Evolutionary conservation across 2,888 invertebrate genomes (phyloP).

Genomic region (Nephrocerus scutellatus): DNA sequence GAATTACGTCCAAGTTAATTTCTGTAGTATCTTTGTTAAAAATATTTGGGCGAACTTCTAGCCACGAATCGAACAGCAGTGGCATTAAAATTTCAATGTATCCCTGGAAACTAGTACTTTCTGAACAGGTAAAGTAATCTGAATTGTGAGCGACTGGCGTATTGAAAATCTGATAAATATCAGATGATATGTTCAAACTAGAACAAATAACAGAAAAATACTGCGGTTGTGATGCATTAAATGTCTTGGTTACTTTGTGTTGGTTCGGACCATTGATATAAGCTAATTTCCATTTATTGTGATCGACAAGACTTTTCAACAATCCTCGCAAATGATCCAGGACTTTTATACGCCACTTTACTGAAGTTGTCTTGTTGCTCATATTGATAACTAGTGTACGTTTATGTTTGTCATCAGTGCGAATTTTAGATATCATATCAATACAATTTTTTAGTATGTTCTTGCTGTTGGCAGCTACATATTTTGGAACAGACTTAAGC

Average conservation of each 20-base stretch:
- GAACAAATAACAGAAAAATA: slow-evolving; percentile 24
- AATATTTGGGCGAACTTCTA: slow-evolving; percentile 61
- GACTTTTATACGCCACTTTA: slow-evolving; percentile 73
- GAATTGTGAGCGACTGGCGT: slow-evolving; percentile 43
- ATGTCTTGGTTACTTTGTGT: slow-evolving; percentile 22
- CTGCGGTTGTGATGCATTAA: slow-evolving; percentile 23
- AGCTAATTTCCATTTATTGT: slow-evolving; percentile 12
- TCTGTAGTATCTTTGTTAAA: slow-evolving; percentile 32
- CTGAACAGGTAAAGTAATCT: too few species aligned
- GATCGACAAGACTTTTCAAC: slow-evolving; percentile 45
- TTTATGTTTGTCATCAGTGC: slow-evolving; percentile 58
- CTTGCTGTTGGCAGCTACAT: slow-evolving; percentile 61
- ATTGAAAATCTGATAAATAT: slow-evolving; percentile 48
- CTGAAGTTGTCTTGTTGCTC: slow-evolving; percentile 64
- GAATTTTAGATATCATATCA: slow-evolving; percentile 73
- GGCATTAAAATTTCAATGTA: slow-evolving; percentile 67
- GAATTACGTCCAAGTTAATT: slow-evolving; percentile 29
- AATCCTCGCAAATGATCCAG: slow-evolving; percentile 62
- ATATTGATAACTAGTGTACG: slow-evolving; percentile 64
- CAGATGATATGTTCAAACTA: slow-evolving; percentile 41
- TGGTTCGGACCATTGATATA: slow-evolving; percentile 30
- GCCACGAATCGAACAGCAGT: slow-evolving; percentile 74
- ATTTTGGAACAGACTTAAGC: slow-evolving; percentile 57
- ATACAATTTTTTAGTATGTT: slow-evolving; percentile 73
- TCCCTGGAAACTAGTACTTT: too few species aligned